A percentile compares a stretch with the other conserved stretches of the same genome.
These are phyloP conservation scores for Pantherophis vulpinus DNA, from an alignment of 2,797 vertebrate genomes.

Conservation along the genomic window DNA sequence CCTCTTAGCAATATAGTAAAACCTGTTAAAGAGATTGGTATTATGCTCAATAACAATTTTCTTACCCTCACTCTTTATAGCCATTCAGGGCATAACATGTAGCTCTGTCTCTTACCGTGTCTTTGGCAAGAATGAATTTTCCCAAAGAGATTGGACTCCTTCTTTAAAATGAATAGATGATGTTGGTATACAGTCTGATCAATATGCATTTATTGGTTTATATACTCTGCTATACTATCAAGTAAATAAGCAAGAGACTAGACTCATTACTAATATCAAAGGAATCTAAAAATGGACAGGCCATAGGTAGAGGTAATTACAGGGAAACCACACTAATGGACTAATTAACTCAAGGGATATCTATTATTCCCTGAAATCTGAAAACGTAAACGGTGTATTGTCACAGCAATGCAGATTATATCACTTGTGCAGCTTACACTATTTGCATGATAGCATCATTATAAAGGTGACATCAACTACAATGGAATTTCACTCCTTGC, in stretches of 20 bases:
- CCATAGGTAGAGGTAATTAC: background rate
- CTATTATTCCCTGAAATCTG: background rate
- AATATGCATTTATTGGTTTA: conserved; percentile 22
- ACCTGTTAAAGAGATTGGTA: background rate
- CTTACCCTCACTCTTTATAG: background rate
- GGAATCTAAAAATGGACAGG: background rate
- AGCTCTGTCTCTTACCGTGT: background rate
- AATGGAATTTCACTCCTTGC: background rate
- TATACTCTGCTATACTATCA: conserved; percentile 1
- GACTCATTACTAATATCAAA: background rate
- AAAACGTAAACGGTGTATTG: background rate
- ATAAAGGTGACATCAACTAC: background rate
- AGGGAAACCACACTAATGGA: background rate
- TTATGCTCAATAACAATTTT: background rate
- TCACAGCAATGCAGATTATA: background rate
- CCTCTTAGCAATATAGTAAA: background rate
- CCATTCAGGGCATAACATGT: background rate
- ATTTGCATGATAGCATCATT: background rate
- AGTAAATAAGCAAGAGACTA: background rate
- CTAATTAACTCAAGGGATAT: background rate
- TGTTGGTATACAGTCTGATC: conserved; percentile 11
- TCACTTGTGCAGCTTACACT: background rate
- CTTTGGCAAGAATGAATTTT: background rate
- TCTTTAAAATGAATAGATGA: conserved; percentile 8
- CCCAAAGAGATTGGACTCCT: background rate